Evolutionary conservation across 2,888 invertebrate genomes (phyloP).

Genomic region (Diaperis boleti): DNA sequence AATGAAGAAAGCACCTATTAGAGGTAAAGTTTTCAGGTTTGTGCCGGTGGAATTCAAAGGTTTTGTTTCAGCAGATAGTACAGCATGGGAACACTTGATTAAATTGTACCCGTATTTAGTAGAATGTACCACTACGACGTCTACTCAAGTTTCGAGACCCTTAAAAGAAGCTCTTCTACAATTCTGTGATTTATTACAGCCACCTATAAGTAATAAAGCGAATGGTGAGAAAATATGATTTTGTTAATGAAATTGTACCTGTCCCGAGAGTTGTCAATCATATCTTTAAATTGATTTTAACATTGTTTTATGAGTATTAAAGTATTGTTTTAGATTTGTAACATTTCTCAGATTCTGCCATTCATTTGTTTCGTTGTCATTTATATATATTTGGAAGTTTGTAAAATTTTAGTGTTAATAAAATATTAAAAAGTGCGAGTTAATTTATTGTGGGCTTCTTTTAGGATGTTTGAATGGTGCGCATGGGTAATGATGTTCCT

Average conservation of each 20-base stretch:
- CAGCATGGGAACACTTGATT: slow-evolving; percentile 94
- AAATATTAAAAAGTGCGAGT: slow-evolving; percentile 28
- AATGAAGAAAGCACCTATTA: slow-evolving; percentile 90
- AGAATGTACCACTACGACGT: slow-evolving; percentile 85
- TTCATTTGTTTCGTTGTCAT: slow-evolving; percentile 22
- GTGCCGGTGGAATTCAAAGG: background rate
- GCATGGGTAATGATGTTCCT: no score
- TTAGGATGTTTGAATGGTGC: no score
- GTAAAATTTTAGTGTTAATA: slow-evolving; percentile 34
- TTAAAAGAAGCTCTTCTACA: slow-evolving; percentile 88
- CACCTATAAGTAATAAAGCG: slow-evolving; percentile 66
- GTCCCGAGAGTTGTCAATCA: slow-evolving; percentile 13
- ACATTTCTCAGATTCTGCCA: slow-evolving; percentile 20
- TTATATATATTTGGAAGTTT: slow-evolving; percentile 22
- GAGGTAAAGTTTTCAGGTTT: slow-evolving; percentile 71
- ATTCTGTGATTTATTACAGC: slow-evolving; percentile 84
- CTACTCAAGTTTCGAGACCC: slow-evolving; percentile 83
- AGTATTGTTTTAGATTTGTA: slow-evolving; percentile 13
- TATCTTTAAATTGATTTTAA: slow-evolving; percentile 14
- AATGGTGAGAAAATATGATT: slow-evolving; percentile 45
- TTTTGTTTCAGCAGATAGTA: slow-evolving; percentile 79
- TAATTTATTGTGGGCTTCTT: no score
- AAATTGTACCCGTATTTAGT: slow-evolving; percentile 92
- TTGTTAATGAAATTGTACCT: slow-evolving; percentile 29
- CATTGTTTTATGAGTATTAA: slow-evolving; percentile 13